A percentile compares a stretch with the other conserved stretches of the same genome.
Conservation (phyloP, 1,140 invertebrate species). For the Heliothis subflexa region DNA sequence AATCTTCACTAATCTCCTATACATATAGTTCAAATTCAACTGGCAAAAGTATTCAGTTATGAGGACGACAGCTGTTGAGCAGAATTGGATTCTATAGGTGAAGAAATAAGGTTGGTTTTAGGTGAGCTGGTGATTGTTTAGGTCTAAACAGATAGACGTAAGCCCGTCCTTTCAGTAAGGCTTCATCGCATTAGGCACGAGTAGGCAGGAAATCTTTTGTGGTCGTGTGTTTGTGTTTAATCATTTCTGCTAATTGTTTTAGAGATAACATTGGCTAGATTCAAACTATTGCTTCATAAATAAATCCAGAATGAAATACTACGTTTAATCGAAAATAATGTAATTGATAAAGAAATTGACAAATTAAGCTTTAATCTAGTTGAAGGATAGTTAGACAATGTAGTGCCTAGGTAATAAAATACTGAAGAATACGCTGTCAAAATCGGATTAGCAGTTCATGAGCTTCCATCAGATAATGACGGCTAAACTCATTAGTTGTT, state of each 20-base stretch:
- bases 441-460: neutral
- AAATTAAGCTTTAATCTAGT: no score
- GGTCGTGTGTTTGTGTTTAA: constrained; percentile 42
- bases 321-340: no score
- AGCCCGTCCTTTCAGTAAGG: constrained; percentile 59
- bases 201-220: constrained; percentile 62
- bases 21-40: neutral
- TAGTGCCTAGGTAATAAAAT: no score
- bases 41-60: neutral
- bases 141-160: constrained; percentile 52
- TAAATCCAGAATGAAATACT: no score
- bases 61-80: constrained; percentile 3
- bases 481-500: neutral
- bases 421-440: neutral
- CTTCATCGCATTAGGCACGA: constrained; percentile 71
- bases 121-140: neutral
- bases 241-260: neutral
- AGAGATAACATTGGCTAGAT: no score
- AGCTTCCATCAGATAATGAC: neutral
- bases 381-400: no score
- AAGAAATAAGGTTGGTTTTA: constrained; percentile 20
- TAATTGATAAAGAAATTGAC: no score
- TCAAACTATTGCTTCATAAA: no score
- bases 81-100: neutral
- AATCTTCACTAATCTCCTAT: neutral